Conservation (phyloP, 2,113 vertebrate genomes). For the Rhombomys opimus region DNA sequence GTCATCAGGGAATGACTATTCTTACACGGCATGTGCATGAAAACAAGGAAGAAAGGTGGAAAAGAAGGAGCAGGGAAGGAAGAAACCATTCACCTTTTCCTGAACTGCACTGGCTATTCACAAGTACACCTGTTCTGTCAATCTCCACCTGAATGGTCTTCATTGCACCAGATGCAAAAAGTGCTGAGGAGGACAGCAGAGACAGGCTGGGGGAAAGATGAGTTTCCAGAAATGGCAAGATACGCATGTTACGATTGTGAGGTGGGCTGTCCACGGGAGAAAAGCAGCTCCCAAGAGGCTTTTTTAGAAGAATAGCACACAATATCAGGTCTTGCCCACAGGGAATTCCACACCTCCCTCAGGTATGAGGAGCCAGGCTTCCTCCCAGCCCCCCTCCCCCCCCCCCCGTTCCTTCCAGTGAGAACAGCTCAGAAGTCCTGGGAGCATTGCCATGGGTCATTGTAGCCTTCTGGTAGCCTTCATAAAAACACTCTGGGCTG, state of each 20-base stretch:
- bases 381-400: background rate
- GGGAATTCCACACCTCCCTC: background rate
- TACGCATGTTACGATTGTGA: background rate
- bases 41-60: background rate
- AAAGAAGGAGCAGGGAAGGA: background rate
- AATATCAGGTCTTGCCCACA: background rate
- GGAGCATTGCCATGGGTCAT: background rate
- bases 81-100: background rate
- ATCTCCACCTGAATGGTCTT: background rate
- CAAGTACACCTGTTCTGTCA: background rate
- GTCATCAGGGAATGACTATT: background rate
- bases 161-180: background rate
- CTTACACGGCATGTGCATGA: background rate
- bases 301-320: background rate
- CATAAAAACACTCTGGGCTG: background rate
- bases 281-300: background rate
- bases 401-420: background rate
- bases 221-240: background rate
- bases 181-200: background rate
- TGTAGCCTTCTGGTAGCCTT: background rate
- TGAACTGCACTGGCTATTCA: background rate
- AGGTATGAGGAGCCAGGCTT: background rate
- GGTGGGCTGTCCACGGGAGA: background rate
- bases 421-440: background rate
- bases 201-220: background rate